Conservation (phyloP, 2,113 vertebrate species). For the Rhodinocichla rosea region DNA sequence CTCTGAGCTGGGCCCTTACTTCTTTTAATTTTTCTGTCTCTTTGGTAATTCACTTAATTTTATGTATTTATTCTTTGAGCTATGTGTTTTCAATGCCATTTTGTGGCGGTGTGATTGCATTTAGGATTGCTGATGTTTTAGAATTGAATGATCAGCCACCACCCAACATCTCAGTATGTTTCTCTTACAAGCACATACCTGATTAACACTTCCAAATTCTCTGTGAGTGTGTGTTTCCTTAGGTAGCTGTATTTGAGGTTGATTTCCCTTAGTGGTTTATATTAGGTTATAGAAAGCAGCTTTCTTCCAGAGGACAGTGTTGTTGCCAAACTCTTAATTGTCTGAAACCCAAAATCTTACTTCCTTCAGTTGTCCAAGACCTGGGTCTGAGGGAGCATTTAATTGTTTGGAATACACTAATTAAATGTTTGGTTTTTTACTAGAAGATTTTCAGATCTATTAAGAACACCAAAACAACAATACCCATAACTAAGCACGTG, state of each 20-base stretch:
- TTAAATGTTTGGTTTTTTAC: not conserved
- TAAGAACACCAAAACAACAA: not conserved
- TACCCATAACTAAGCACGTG: not conserved
- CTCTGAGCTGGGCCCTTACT: not conserved
- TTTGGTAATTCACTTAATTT: not conserved
- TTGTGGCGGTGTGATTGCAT: not conserved
- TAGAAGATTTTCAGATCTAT: not conserved
- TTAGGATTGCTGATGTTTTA: not conserved
- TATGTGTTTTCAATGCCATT: accelerated
- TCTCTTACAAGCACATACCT: accelerated
- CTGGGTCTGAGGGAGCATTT: not conserved
- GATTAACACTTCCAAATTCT: not conserved
- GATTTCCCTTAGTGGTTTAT: not conserved
- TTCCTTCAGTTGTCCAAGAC: not conserved
- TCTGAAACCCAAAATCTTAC: not conserved
- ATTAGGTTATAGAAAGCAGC: not conserved
- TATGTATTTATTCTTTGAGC: not conserved
- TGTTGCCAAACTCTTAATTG: not conserved
- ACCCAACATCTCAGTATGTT: not conserved
- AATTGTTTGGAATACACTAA: not conserved
- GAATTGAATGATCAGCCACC: not conserved
- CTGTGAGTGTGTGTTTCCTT: not conserved
- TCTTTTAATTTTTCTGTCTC: not conserved
- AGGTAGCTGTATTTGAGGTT: not conserved
- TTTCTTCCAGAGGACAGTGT: not conserved